Conservation (phyloP, 2,888 invertebrate genomes). For the Melanotus villosus region DNA sequence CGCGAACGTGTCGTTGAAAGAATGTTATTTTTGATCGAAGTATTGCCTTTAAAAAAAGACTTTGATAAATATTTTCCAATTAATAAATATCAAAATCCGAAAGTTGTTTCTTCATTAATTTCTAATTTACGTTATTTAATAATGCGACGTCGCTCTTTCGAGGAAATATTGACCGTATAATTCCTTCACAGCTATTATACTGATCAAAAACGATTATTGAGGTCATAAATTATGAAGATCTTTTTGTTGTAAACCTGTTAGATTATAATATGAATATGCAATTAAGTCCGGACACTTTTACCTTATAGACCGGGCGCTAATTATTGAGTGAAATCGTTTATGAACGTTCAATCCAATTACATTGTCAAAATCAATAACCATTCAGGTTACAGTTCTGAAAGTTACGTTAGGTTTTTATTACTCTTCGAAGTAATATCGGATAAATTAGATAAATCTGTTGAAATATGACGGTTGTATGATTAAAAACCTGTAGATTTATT, state of each 20-base stretch:
- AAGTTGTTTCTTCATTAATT: too few relatives aligned
- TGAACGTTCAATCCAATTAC: conserved; percentile 27
- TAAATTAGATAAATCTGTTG: not conserved
- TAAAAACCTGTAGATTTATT: too few relatives aligned
- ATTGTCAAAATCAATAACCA: conserved; percentile 25
- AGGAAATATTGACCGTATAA: conserved; percentile 14
- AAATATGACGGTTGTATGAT: too few relatives aligned
- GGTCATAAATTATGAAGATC: conserved; percentile 29
- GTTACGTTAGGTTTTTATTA: not conserved
- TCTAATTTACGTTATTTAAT: too few relatives aligned
- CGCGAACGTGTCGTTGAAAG: not conserved
- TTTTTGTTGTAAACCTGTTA: conserved; percentile 31
- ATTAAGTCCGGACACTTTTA: conserved; percentile 32
- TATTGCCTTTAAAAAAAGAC: not conserved
- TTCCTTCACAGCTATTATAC: conserved; percentile 16
- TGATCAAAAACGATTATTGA: conserved; percentile 33
- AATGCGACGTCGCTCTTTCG: too few relatives aligned
- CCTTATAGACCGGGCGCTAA: conserved; percentile 25
- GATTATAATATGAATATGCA: conserved; percentile 37
- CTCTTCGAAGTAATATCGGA: not conserved
- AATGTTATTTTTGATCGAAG: not conserved
- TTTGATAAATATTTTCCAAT: not conserved
- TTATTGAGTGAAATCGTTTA: conserved; percentile 24
- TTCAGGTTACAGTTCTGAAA: not conserved
- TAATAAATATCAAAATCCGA: not conserved